These are phyloP conservation scores for Lobophora halterata DNA, from an alignment of 2,888 invertebrate species.

Conservation along the genomic window DNA sequence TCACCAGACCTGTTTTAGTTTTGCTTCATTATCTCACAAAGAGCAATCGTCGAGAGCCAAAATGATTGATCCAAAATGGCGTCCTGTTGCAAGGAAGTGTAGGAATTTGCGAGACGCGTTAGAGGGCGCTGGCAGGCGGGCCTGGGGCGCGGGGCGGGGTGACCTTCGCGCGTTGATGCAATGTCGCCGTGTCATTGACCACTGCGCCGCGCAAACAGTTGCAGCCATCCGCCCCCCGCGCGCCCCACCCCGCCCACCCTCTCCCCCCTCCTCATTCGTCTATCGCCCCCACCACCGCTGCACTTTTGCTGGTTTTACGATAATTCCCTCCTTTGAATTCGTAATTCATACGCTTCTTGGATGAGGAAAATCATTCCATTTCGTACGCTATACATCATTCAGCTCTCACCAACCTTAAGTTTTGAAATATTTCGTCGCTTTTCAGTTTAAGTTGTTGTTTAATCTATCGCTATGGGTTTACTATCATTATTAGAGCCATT, in stretches of 20 bases:
- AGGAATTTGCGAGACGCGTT: constrained; percentile 51
- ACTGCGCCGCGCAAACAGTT: constrained; percentile 36
- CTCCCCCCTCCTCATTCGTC: constrained; percentile 33
- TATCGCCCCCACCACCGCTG: constrained; percentile 40
- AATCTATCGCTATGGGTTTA: constrained; percentile 11
- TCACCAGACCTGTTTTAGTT: constrained; percentile 2
- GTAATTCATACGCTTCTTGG: constrained; percentile 22
- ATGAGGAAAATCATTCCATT: constrained; percentile 16
- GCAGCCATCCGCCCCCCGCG: constrained; percentile 42
- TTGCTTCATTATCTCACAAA: constrained; percentile 5
- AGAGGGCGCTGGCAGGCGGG: constrained; percentile 40
- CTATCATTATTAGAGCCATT: constrained; percentile 12
- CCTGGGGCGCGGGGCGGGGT: constrained; percentile 45
- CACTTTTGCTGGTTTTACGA: constrained; percentile 40
- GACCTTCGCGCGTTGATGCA: constrained; percentile 46
- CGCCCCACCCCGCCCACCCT: constrained; percentile 35
- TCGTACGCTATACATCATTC: neutral
- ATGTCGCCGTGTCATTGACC: constrained; percentile 78
- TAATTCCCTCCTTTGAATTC: constrained; percentile 31
- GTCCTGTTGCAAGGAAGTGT: constrained; percentile 38
- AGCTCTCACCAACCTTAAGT: too few relatives aligned
- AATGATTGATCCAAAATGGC: constrained; percentile 38
- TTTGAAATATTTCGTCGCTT: too few relatives aligned
- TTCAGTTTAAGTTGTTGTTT: constrained; percentile 6
- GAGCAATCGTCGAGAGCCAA: constrained; percentile 19